Evolutionary conservation across 2,113 vertebrate species (phyloP).

Genomic region (Gila orcuttii): DNA sequence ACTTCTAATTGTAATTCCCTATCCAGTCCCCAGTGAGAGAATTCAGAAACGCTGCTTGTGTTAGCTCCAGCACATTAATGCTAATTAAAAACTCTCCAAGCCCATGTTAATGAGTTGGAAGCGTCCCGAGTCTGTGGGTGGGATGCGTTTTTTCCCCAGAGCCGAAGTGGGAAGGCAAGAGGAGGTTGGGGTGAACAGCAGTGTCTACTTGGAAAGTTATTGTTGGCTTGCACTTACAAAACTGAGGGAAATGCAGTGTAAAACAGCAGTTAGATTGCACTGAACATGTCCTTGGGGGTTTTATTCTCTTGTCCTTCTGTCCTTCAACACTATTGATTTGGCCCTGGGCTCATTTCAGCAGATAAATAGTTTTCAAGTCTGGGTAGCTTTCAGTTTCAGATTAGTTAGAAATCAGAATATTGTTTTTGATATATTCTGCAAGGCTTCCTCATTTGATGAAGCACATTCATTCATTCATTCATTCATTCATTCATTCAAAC

Average conservation of each 20-base stretch:
- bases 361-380: not conserved
- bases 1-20: slow-evolving; percentile 37
- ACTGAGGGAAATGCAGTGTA: not conserved
- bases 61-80: slow-evolving; percentile 48
- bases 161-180: slow-evolving; percentile 27
- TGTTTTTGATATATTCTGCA: too few relatives aligned
- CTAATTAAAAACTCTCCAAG: slow-evolving; percentile 65
- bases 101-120: slow-evolving; percentile 59
- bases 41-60: slow-evolving; percentile 44
- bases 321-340: not conserved
- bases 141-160: slow-evolving; percentile 47
- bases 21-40: slow-evolving; percentile 44
- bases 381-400: not conserved
- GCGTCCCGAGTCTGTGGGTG: slow-evolving; percentile 57
- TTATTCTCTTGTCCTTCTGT: not conserved
- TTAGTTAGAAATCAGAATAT: too few relatives aligned
- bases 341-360: not conserved
- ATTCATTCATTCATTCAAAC: too few relatives aligned
- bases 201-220: slow-evolving; percentile 17
- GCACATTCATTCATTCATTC: too few relatives aligned
- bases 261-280: not conserved
- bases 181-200: not conserved
- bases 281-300: not conserved
- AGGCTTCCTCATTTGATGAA: too few relatives aligned
- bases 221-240: not conserved